These are phyloP conservation scores for Ophonus ardosiacus DNA, from an alignment of 2,888 invertebrate genomes.

Conservation along the genomic window DNA sequence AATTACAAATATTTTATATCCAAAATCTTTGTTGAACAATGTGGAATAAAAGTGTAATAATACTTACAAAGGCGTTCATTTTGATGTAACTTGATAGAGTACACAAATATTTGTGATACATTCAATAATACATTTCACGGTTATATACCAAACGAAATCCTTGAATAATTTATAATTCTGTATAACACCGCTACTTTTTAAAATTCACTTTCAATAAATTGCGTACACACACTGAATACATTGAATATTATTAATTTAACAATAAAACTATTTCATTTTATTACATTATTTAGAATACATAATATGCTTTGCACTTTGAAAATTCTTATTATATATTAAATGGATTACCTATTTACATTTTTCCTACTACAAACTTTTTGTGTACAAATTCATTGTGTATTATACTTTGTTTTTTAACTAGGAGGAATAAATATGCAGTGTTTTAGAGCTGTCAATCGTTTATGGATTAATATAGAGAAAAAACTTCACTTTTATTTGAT, in stretches of 20 bases:
- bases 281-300: too few relatives aligned
- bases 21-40: not conserved
- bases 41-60: not conserved
- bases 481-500: too few relatives aligned
- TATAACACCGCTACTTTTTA: not conserved
- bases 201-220: slow-evolving; percentile 2
- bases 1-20: not conserved
- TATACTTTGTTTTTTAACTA: too few relatives aligned
- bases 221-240: not conserved
- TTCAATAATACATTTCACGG: not conserved
- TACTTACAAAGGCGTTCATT: slow-evolving; percentile 34
- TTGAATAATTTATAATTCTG: not conserved
- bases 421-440: too few relatives aligned
- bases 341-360: too few relatives aligned
- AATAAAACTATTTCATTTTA: not conserved
- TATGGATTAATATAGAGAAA: too few relatives aligned
- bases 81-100: not conserved
- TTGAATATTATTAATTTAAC: not conserved
- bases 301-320: too few relatives aligned
- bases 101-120: slow-evolving; percentile 7
- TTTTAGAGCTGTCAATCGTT: too few relatives aligned
- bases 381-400: too few relatives aligned
- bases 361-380: too few relatives aligned
- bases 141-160: not conserved
- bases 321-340: too few relatives aligned